Conservation (phyloP, 2,888 invertebrate genomes). For the Lamproptera curius region DNA sequence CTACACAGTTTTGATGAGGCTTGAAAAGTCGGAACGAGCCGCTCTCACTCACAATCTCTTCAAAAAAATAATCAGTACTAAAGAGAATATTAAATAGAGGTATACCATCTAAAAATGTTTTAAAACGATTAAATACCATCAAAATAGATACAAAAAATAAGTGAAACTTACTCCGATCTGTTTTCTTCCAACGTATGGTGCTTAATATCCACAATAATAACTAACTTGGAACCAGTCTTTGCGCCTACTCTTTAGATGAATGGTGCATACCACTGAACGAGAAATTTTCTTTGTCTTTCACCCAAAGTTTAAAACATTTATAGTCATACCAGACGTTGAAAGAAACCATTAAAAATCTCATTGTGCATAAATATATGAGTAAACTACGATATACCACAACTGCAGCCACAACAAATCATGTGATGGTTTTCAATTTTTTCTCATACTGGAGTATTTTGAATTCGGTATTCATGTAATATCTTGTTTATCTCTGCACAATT, state of each 20-base stretch:
- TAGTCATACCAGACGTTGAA: slow-evolving; percentile 56
- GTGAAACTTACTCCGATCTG: slow-evolving; percentile 73
- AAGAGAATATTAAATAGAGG: too few relatives aligned
- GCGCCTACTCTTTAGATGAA: slow-evolving; percentile 74
- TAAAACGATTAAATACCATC: too few relatives aligned
- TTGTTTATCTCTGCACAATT: slow-evolving; percentile 34
- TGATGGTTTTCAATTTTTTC: slow-evolving; percentile 51
- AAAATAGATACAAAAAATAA: too few relatives aligned
- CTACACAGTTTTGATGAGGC: too few relatives aligned
- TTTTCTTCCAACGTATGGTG: slow-evolving; percentile 83
- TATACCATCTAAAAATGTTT: too few relatives aligned
- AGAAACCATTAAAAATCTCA: too few relatives aligned
- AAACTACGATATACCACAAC: slow-evolving; percentile 63
- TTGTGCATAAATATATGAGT: too few relatives aligned
- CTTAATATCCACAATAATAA: slow-evolving; percentile 78
- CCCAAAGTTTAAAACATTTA: slow-evolving; percentile 66
- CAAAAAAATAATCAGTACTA: too few relatives aligned
- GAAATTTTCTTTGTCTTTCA: slow-evolving; percentile 71
- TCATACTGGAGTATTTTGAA: slow-evolving; percentile 45
- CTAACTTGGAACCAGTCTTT: slow-evolving; percentile 78
- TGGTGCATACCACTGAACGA: slow-evolving; percentile 79
- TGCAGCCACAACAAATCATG: slow-evolving; percentile 68
- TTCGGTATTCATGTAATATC: slow-evolving; percentile 29
- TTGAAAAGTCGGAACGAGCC: too few relatives aligned
- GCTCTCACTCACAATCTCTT: too few relatives aligned